Conservation (phyloP, 2,113 vertebrate genomes). For the Sterna hirundo region DNA sequence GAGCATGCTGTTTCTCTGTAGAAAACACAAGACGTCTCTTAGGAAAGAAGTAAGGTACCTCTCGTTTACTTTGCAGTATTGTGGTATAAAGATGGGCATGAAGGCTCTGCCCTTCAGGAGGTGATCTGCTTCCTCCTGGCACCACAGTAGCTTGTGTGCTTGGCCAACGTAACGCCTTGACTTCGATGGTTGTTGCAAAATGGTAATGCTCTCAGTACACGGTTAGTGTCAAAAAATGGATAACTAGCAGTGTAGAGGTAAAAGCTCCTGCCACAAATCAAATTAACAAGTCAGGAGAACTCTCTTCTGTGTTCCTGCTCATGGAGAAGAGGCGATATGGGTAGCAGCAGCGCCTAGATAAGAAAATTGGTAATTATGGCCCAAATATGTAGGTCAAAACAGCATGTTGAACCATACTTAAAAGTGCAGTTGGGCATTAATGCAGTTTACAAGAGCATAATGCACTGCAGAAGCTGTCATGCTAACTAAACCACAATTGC, state of each 20-base stretch:
- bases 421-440: background rate
- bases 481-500: background rate
- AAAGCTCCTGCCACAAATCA: background rate
- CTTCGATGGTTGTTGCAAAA: background rate
- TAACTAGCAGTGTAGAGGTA: background rate
- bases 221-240: background rate
- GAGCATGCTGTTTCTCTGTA: background rate
- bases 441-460: background rate
- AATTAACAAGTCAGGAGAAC: background rate
- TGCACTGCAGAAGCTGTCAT: background rate
- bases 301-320: background rate
- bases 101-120: background rate
- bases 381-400: background rate
- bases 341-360: background rate
- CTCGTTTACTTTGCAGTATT: background rate
- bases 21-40: background rate
- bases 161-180: background rate
- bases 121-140: background rate
- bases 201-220: background rate
- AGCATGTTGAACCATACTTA: background rate
- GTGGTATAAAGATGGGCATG: fast-evolving
- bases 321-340: background rate
- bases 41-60: background rate
- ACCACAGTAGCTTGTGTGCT: background rate
- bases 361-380: background rate